Conservation (phyloP, 2,113 vertebrate genomes). For the Eretmochelys imbricata region DNA sequence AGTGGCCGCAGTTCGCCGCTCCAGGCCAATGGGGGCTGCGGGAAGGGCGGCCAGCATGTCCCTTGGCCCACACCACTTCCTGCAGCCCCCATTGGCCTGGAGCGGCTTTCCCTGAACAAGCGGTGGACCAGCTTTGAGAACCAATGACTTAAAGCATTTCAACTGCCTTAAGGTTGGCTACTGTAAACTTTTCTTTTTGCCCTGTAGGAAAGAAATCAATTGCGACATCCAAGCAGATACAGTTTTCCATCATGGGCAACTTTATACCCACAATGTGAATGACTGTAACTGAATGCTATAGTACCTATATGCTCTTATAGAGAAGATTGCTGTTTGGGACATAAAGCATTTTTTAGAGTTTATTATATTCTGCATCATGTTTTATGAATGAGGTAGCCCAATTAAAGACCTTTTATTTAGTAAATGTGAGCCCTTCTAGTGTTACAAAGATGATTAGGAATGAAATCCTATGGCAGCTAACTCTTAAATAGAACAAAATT, state of each 20-base stretch:
- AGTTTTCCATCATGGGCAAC: background rate
- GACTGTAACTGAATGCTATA: background rate
- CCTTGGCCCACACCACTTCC: too few relatives aligned
- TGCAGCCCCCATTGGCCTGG: too few relatives aligned
- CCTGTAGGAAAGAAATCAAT: background rate
- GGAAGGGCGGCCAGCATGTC: too few relatives aligned
- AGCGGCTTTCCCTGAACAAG: too few relatives aligned
- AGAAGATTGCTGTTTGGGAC: background rate
- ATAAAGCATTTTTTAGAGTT: background rate
- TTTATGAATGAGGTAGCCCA: background rate
- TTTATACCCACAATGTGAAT: constrained; percentile 1
- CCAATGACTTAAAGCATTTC: constrained; percentile 1
- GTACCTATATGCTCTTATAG: background rate
- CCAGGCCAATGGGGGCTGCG: too few relatives aligned
- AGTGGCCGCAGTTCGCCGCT: too few relatives aligned
- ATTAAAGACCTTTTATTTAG: background rate
- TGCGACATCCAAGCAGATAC: background rate
- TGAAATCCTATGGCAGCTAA: background rate
- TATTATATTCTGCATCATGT: background rate
- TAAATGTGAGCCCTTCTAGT: background rate
- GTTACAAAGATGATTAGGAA: background rate
- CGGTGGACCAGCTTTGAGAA: too few relatives aligned
- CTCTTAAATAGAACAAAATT: background rate
- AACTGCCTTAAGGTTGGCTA: background rate
- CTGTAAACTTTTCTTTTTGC: background rate